Base-by-base conservation (phyloP, 1,140 invertebrate genomes). In the Camponotus floridanus region DNA sequence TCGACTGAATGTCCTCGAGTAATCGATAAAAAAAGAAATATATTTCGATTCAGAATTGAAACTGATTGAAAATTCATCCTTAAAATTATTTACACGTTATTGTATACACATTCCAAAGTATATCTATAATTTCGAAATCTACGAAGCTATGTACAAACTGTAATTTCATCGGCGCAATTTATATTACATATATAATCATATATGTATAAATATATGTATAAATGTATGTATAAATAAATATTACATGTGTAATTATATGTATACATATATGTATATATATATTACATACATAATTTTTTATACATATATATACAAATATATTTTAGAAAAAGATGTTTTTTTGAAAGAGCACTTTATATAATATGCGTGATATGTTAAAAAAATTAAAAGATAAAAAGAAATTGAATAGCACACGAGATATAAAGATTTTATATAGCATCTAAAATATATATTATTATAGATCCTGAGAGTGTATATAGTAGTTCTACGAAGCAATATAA, bases 401-500 rank as follows among this genome's bases (percentile, higher is more conserved):
- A 88, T 42, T 74, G 80, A 74, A 86, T 86, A 83, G 51, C 88
- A 90, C 74, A 33, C 51, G 78, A 74, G 11, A 86, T 57, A 59
- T 45, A 21, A 55, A 86, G 57, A 88, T 73, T 86, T 90, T 88
- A 86, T 51, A 51, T 87, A 84, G 65, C 85, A 86, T 90, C 79
- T 79, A 88, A 42, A 57, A 86, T 92, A 92, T 90, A 86, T 92
- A 92, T 90, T 71, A 92, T 92, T 90, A 51, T 51, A 91, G 91
- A 86, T 92, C 87, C 91, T 91, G 91, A 92, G 65, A 92, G 65
- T 94, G 94, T 94, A 94, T 93, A 94, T 95, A 94, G 92, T 95
- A 95, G 94, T 90, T 92, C 89, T 91, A 92, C 92, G 85, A 92
- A 76, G 87, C 91, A 92, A 92, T 91, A 91, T 94, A 94, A 94